These are phyloP conservation scores for Carassius carassius DNA, from an alignment of 2,113 vertebrate genomes.

Conservation along the genomic window DNA sequence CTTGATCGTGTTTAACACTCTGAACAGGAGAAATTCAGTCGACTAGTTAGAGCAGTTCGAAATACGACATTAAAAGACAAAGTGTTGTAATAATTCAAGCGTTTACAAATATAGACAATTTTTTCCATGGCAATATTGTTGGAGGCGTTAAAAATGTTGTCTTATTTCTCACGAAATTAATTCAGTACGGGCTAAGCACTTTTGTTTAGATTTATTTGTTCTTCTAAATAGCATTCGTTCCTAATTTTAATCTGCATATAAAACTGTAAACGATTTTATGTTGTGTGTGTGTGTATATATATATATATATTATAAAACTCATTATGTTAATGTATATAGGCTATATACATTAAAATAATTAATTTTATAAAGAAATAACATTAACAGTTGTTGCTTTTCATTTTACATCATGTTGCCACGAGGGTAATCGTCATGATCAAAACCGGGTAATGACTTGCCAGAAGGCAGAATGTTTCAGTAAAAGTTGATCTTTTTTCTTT, in stretches of 20 bases:
- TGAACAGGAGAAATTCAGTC: too few species aligned
- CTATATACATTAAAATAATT: background rate
- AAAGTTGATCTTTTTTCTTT: constrained; percentile 66
- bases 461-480: constrained; percentile 56
- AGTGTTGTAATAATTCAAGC: too few species aligned
- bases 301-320: too few species aligned
- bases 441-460: background rate
- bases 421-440: background rate
- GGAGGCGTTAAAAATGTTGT: background rate
- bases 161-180: background rate
- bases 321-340: too few species aligned
- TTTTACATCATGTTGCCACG: background rate
- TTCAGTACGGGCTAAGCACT: constrained; percentile 59
- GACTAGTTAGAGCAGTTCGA: too few species aligned
- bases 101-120: background rate
- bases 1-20: background rate
- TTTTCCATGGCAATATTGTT: too few species aligned
- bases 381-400: background rate
- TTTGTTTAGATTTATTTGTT: background rate
- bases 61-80: too few species aligned
- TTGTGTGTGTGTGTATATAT: too few species aligned
- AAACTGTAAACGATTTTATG: too few species aligned
- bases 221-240: background rate
- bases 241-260: background rate
- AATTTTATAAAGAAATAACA: background rate